Conservation (phyloP, 2,113 vertebrate species). For the Melierax canorus region DNA sequence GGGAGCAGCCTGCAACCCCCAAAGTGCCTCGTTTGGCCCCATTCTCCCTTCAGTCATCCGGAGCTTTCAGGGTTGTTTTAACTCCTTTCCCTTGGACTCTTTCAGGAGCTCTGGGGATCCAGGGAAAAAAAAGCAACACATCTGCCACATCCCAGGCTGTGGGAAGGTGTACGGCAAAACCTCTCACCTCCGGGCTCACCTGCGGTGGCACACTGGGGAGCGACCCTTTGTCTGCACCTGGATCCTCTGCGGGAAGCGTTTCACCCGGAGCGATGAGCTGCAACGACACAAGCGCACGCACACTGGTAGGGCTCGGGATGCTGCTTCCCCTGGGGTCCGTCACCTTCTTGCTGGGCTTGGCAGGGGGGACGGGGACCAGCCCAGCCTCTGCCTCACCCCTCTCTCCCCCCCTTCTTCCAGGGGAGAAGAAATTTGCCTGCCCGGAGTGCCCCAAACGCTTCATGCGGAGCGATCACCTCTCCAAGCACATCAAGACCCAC, state of each 20-base stretch:
- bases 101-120: slow-evolving; percentile 80
- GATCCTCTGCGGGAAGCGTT: slow-evolving; percentile 93
- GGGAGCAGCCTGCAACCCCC: background rate
- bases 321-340: no score
- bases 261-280: slow-evolving; percentile 93
- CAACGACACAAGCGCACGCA: slow-evolving; percentile 96
- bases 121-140: slow-evolving; percentile 96
- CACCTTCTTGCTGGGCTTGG: no score
- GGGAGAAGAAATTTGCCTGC: slow-evolving; percentile 92
- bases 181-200: slow-evolving; percentile 90
- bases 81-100: background rate
- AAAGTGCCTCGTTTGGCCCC: rapidly evolving
- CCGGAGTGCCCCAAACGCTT: slow-evolving; percentile 93
- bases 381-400: background rate
- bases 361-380: no score
- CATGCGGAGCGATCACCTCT: slow-evolving; percentile 96
- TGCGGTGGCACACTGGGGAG: slow-evolving; percentile 97
- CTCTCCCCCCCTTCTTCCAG: slow-evolving; percentile 54
- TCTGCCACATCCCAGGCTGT: slow-evolving; percentile 92
- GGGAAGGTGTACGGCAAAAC: slow-evolving; percentile 96
- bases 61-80: no score
- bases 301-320: slow-evolving; percentile 75
- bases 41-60: background rate
- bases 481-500: slow-evolving; percentile 96
- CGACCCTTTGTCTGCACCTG: slow-evolving; percentile 91